These are phyloP conservation scores for Brachionus manjavacas DNA, from an alignment of 1,140 invertebrate genomes.

Conservation along the genomic window DNA sequence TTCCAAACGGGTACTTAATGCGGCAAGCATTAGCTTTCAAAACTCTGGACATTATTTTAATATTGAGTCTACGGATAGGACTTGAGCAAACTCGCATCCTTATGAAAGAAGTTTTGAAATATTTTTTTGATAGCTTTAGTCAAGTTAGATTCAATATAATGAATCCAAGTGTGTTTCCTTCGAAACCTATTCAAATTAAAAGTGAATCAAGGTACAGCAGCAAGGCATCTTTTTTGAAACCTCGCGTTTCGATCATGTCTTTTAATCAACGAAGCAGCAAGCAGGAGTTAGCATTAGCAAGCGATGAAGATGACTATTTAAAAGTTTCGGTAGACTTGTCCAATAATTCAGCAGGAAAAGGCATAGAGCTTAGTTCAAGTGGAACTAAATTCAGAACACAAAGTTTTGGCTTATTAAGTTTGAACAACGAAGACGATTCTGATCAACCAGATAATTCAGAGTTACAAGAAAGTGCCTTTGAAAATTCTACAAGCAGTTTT, in stretches of 20 bases:
- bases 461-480: background rate
- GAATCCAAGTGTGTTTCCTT: background rate
- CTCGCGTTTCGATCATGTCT: slow-evolving; percentile 14
- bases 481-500: background rate
- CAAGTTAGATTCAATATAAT: slow-evolving; percentile 27
- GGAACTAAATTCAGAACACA: background rate
- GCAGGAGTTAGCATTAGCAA: background rate
- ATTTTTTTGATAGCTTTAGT: slow-evolving; percentile 80
- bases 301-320: slow-evolving; percentile 32
- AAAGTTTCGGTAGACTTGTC: slow-evolving; percentile 18
- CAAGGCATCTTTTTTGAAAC: background rate
- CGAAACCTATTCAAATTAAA: background rate
- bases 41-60: slow-evolving; percentile 72
- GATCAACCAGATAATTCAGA: background rate
- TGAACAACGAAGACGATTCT: background rate
- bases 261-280: background rate
- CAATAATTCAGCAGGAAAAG: background rate
- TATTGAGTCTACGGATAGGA: slow-evolving; percentile 72
- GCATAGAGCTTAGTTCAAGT: background rate
- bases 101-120: slow-evolving; percentile 66
- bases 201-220: background rate
- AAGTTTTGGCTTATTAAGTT: slow-evolving; percentile 25
- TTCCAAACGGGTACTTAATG: slow-evolving; percentile 72
- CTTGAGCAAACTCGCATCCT: slow-evolving; percentile 75
- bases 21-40: slow-evolving; percentile 71